Evolutionary conservation across 2,113 vertebrate genomes (phyloP), one percentile per base, ranked within the genome.

Genomic region (Rhea americana): DNA sequence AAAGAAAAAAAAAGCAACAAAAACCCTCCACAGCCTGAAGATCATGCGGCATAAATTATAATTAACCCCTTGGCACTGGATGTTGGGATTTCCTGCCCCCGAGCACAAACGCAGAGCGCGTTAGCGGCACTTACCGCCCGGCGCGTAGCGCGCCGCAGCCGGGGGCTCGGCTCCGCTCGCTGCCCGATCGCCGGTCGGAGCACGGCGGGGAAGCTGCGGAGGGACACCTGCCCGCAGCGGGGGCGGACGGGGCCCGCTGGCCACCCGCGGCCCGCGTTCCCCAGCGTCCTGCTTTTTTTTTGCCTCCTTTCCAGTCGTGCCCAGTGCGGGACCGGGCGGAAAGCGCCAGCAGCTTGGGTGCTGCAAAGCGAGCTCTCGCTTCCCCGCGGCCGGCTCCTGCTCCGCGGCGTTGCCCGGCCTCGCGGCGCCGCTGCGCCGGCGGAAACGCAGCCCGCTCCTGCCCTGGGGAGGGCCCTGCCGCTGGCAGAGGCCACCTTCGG

Each of bases 31-130:
- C 68, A 78, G 90, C 68, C 91, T 82, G 66, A 89, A 89, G 93
- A 91, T 94, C 68, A 91, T 94, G 94, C 93, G 89, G 48, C 94
- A 96, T 95, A 96, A 95, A 95, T 97, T 88, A 91, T 94, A 96
- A 96, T 95, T 96, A 96, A 96, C 92, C 93, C 85, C 94, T 95
- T 94, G 93, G 93, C 93, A 93, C 80, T 95, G 97, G 93, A 96
- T 96, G 87, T 85, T 92, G 95, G 87, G 85, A 93, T 96, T 97
- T 96, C 96, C 94, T 96, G 96, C 89, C 95, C 94, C 48, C 3
- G 5, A 94, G 94, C 95, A 93, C 67, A 94, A 93, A 96, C 91
- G 96, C 91, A 84, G 55, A 95, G 82, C 4, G 48, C 91, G 91
- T 96, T 97, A 97, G 91, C 90, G 91, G 93, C 87, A 75, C 95